Evolutionary conservation across 2,797 vertebrate species (phyloP).

Genomic region (Helicolenus hilgendorfi): DNA sequence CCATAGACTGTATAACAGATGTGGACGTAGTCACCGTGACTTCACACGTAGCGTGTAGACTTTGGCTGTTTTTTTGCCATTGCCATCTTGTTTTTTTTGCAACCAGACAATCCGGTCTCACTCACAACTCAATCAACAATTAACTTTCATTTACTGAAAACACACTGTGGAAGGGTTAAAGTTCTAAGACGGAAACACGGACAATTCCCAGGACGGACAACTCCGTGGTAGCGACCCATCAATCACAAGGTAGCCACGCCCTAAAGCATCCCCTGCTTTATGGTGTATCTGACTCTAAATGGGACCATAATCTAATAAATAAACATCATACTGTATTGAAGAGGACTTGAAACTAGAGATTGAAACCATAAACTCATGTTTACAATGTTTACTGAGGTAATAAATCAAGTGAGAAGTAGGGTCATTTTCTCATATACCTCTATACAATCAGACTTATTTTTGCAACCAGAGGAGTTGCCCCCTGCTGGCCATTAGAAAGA

Average conservation of each 20-base stretch:
- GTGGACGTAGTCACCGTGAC: neutral
- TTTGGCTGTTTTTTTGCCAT: no score
- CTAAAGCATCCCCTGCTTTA: neutral
- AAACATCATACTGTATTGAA: neutral
- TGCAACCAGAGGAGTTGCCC: neutral
- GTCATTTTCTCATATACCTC: fast-evolving
- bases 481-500: neutral
- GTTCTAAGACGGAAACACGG: neutral
- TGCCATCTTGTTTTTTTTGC: no score
- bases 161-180: neutral
- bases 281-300: neutral
- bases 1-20: neutral
- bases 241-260: neutral
- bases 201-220: neutral
- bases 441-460: no score
- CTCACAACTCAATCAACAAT: neutral
- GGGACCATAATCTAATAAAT: neutral
- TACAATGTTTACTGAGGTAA: neutral
- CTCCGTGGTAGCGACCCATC: neutral
- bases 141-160: neutral
- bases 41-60: no score
- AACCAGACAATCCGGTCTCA: no score
- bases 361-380: neutral
- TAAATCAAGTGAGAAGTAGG: neutral
- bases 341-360: neutral